phyloP scores from a whole-genome alignment of 2,797 vertebrate species.

The Channallabes apus region DNA sequence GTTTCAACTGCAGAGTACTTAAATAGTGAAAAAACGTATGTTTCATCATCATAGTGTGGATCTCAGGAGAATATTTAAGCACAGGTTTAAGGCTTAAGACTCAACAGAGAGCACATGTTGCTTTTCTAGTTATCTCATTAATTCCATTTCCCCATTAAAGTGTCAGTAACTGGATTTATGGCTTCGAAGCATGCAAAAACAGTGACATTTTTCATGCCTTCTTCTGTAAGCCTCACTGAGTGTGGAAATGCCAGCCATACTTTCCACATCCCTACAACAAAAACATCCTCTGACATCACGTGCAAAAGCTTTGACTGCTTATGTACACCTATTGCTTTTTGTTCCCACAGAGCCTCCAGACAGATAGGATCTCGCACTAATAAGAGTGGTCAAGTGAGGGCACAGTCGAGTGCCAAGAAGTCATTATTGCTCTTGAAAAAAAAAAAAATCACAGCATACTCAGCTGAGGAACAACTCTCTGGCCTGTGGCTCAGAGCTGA shows the following conservation, averaged over 20 bases:
- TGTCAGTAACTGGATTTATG: slow-evolving; percentile 55
- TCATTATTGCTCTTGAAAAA: slow-evolving; percentile 57
- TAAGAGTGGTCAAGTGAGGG: slow-evolving; percentile 26
- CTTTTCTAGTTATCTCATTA: slow-evolving; percentile 15
- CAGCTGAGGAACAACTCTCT: slow-evolving; percentile 49
- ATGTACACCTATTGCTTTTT: slow-evolving; percentile 32
- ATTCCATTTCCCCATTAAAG: slow-evolving; percentile 46
- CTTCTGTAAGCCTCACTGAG: background rate
- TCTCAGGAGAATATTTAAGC: background rate
- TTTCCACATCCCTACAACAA: slow-evolving; percentile 54
- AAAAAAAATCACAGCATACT: slow-evolving; percentile 50
- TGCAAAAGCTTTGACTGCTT: slow-evolving; percentile 42
- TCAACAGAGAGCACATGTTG: background rate
- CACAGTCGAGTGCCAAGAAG: slow-evolving; percentile 38
- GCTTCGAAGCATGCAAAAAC: slow-evolving; percentile 46
- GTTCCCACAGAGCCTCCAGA: background rate
- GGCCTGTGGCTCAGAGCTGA: slow-evolving; percentile 61
- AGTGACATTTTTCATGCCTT: slow-evolving; percentile 50
- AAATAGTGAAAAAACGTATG: background rate
- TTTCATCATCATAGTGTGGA: background rate
- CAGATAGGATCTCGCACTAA: slow-evolving; percentile 43
- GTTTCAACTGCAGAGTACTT: too few relatives aligned
- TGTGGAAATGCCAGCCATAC: slow-evolving; percentile 55
- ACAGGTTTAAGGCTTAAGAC: background rate
- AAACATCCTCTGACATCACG: slow-evolving; percentile 41